These are phyloP conservation scores for Oenanthe oenanthe DNA, from an alignment of 2,113 vertebrate genomes.

Conservation along the genomic window DNA sequence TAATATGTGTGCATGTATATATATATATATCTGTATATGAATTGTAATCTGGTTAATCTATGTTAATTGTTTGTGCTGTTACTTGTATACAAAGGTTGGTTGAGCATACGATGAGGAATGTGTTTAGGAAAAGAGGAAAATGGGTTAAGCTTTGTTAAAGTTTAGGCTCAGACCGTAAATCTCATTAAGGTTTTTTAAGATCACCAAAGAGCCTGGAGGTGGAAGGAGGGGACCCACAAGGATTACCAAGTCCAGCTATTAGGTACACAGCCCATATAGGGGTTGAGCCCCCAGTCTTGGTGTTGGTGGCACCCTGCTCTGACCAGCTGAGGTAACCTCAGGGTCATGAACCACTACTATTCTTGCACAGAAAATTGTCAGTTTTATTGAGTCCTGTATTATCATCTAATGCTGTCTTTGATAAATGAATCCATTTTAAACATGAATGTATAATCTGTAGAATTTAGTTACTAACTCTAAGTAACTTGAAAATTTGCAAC, in stretches of 20 bases:
- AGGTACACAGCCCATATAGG: fast-evolving
- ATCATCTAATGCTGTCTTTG: not conserved
- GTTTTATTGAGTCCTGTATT: not conserved
- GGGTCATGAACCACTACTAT: not conserved
- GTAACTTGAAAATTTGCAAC: not conserved
- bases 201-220: not conserved
- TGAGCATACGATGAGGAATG: fast-evolving
- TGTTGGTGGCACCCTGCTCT: not conserved
- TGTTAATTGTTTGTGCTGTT: not conserved
- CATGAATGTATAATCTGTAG: not conserved
- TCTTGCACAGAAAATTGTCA: not conserved
- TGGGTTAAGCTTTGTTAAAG: not conserved
- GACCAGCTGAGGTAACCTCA: not conserved
- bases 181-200: not conserved
- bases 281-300: not conserved
- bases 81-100: not conserved
- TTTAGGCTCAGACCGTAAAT: not conserved
- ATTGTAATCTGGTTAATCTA: not conserved
- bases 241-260: not conserved
- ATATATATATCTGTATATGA: not conserved
- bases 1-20: fast-evolving
- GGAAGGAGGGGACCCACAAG: not conserved
- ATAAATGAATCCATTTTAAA: not conserved
- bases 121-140: not conserved
- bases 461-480: not conserved